Evolutionary conservation across 2,888 invertebrate species (phyloP).

Genomic region (Diadegma fenestrale): DNA sequence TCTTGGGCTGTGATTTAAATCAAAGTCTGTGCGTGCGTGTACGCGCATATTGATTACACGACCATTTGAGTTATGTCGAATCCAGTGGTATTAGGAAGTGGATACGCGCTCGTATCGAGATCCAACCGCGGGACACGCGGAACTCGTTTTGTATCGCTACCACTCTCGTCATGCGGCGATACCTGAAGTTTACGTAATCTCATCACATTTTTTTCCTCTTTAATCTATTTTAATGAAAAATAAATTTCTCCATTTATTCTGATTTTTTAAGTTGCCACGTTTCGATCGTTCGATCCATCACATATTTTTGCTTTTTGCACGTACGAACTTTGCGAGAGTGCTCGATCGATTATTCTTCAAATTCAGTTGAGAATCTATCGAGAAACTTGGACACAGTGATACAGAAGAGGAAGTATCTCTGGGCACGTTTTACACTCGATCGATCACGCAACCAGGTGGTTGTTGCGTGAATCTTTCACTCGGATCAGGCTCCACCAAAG

Average conservation of each 20-base stretch:
- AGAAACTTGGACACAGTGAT: background rate
- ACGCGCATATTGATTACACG: conserved; percentile 46
- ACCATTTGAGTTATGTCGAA: conserved; percentile 37
- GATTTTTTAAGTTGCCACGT: background rate
- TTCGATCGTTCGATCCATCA: background rate
- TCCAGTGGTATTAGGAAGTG: conserved; percentile 62
- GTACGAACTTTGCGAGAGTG: background rate
- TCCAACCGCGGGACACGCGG: conserved; percentile 65
- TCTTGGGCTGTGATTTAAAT: conserved; percentile 5
- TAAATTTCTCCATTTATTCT: background rate
- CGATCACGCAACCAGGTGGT: conserved; percentile 66
- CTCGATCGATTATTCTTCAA: background rate
- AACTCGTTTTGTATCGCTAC: conserved; percentile 63
- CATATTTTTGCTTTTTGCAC: background rate
- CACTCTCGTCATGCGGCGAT: conserved; percentile 31
- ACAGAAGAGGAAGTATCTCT: conserved; percentile 63
- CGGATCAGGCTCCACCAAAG: conserved; percentile 38
- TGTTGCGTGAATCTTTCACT: conserved; percentile 67
- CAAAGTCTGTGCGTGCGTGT: conserved; percentile 14
- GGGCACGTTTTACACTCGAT: conserved; percentile 65
- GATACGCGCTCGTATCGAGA: conserved; percentile 58
- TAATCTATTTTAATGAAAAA: conserved; percentile 22
- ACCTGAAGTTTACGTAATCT: conserved; percentile 55
- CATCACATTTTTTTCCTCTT: conserved; percentile 26
- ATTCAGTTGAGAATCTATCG: background rate